Evolutionary conservation across 2,888 invertebrate species (phyloP).

Genomic region (Cosmopolites sordidus): DNA sequence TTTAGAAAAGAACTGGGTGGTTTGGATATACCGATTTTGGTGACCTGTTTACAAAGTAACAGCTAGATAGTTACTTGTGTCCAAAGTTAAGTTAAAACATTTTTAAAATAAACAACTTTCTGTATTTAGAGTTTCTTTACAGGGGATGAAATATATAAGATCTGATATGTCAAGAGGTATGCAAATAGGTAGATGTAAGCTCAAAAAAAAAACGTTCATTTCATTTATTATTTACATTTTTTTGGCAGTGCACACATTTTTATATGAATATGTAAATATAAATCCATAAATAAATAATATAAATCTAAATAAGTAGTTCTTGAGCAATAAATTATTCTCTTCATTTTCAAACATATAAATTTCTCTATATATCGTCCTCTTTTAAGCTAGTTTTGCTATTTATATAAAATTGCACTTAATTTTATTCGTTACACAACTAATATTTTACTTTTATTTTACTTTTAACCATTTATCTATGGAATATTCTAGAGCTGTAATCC

Average conservation of each 20-base stretch:
- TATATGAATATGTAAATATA: slow-evolving; percentile 12
- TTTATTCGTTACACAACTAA: slow-evolving; percentile 1
- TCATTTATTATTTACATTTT: slow-evolving; percentile 5
- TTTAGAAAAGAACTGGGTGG: no score
- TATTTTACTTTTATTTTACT: slow-evolving; percentile 49
- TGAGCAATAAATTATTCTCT: slow-evolving; percentile 20
- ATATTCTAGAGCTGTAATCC: slow-evolving; percentile 90
- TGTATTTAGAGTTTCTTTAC: no score
- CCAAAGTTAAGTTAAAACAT: no score
- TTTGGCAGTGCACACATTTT: slow-evolving; percentile 22
- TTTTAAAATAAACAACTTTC: no score
- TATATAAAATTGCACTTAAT: slow-evolving; percentile 11
- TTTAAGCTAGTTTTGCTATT: slow-evolving; percentile 3
- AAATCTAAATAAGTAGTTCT: slow-evolving; percentile 10
- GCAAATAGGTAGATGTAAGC: no score
- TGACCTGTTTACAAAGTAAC: no score
- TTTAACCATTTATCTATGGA: slow-evolving; percentile 92
- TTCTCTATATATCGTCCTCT: slow-evolving; percentile 11
- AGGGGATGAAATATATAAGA: no score
- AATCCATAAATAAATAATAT: slow-evolving; percentile 19
- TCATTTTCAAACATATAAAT: slow-evolving; percentile 11
- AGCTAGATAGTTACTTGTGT: no score
- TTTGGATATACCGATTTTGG: no score
- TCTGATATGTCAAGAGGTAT: no score
- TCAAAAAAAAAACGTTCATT: background rate